Base-by-base conservation (phyloP, 1,140 invertebrate species). In the Drosophila asahinai region DNA sequence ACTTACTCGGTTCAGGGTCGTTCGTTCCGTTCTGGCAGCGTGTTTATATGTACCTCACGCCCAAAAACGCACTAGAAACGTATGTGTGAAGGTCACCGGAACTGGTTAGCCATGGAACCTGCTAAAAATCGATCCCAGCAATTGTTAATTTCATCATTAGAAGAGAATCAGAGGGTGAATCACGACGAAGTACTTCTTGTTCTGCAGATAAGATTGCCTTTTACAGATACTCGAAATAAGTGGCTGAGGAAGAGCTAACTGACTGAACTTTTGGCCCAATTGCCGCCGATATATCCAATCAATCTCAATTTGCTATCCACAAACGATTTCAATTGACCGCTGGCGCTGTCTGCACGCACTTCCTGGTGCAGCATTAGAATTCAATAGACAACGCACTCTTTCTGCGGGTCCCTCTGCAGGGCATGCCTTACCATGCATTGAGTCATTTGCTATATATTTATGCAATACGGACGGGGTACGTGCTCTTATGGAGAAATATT, bases 341-440 rank as follows among this genome's bases (percentile, higher is more conserved):
- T 38, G 64, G 67, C 36, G 51, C 55, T 54, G 59, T 64, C 47
- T 86, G 86, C 81, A 89, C 84, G 86, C 86, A 89, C 86, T 89
- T 89, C 84, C 86, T 89, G 84, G 86, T 90, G 75, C 60, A 75
- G 38, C 67, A 90, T 89, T 89, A 81, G 81, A 89, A 89, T 90
- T 79, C 86, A 89, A 73, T 90, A 79, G 86, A 70, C 68, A 64
- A 48, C 25, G 61, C 43, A 73, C 68, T 72, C 7, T 38, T 22
- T 67, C 63, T 45, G 67, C 49, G 15, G 68, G 66, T 25, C 58
- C 67, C 72, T 75, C 27, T 42, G 51, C 49, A 63, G 58, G 36
- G 36, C 36, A 14, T 14, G 36, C 36, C 36, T 38, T 51, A 45
- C 64, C 70, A 63, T 51, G 25, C 19, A 57, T 68, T 70, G 30